Evolutionary conservation across 2,888 invertebrate genomes (phyloP).

Genomic region (Mamestra brassicae): DNA sequence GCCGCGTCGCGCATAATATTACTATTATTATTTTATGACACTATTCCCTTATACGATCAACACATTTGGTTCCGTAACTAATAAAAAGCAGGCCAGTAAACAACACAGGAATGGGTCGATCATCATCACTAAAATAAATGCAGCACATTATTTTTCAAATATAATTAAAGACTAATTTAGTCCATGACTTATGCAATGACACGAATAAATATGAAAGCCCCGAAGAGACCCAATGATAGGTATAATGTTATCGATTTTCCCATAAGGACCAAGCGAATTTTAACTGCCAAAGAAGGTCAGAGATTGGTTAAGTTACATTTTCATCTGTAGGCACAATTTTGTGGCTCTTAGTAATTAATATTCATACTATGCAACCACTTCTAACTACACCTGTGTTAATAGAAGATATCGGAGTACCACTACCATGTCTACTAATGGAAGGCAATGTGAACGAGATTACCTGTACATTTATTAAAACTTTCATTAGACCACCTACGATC

Average conservation of each 20-base stretch:
- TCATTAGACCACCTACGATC: constrained; percentile 73
- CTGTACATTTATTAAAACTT: constrained; percentile 43
- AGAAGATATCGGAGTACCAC: neutral
- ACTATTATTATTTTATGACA: constrained; percentile 69
- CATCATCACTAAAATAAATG: constrained; percentile 40
- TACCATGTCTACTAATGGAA: constrained; percentile 19
- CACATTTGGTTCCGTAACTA: constrained; percentile 56
- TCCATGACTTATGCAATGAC: constrained; percentile 3
- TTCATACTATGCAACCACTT: constrained; percentile 11
- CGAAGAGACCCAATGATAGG: neutral
- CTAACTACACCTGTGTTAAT: constrained; percentile 9
- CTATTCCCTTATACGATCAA: constrained; percentile 59
- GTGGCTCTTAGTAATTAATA: neutral
- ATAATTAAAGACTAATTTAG: neutral
- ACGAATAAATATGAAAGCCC: neutral
- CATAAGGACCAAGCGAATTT: neutral
- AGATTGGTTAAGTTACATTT: neutral
- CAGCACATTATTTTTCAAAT: constrained; percentile 1
- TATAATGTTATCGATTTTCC: neutral
- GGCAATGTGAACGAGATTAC: constrained; percentile 30
- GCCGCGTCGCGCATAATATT: constrained; percentile 65
- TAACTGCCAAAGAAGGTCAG: neutral
- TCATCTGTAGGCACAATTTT: constrained; percentile 1
- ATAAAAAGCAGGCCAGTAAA: constrained; percentile 61
- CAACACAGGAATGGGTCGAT: constrained; percentile 33